Evolutionary conservation across 2,888 invertebrate genomes (phyloP), one percentile per base, ranked within the genome.

Genomic region (Hermodice carunculata): DNA sequence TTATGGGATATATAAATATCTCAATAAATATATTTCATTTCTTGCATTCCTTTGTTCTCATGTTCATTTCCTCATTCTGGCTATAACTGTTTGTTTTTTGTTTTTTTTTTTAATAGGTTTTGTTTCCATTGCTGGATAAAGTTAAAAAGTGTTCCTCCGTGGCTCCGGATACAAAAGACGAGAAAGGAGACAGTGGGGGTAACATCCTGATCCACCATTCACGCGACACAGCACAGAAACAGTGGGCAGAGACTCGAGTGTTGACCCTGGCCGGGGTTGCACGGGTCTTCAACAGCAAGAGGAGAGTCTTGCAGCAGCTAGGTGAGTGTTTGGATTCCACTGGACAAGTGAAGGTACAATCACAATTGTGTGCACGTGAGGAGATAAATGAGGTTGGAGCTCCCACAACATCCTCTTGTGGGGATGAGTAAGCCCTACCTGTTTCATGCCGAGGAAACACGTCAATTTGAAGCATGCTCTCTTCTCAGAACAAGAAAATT

Each of bases 221-320:
- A 0, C 90, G 99, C 64, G 98, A 99, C 86, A 99, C 99, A 0
- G 98, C 98, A 52, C 96, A 97, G 86, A 98, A 98, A 80, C 98
- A 98, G 82, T 98, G 98, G 98, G 96, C 98, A 0, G 98, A 98
- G 87, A 98, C 98, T 0, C 95, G 96, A 89, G 96, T 86, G n/a
- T 79, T 86, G 14, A 85, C 87, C 1, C 78, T 88, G 57, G 85
- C 86, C 6, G 97, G 97, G 0, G 96, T 97, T 24, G 95, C 96
- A 0, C 89, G 96, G 69, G 96, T 94, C 52, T 97, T 98, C 87
- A 95, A 96, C 83, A 94, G 95, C 0, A 94, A 97, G 85, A 91
- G 95, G 75, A 92, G 92, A 78, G 88, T 95, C 56, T 89, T 98
- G 22, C 81, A 86, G 52, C 75, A 76, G 19, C 74, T 85, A 26